A percentile compares a stretch with the other conserved stretches of the same genome.
These are phyloP conservation scores for Episyrphus balteatus DNA, from an alignment of 1,140 invertebrate species.

Conservation along the genomic window DNA sequence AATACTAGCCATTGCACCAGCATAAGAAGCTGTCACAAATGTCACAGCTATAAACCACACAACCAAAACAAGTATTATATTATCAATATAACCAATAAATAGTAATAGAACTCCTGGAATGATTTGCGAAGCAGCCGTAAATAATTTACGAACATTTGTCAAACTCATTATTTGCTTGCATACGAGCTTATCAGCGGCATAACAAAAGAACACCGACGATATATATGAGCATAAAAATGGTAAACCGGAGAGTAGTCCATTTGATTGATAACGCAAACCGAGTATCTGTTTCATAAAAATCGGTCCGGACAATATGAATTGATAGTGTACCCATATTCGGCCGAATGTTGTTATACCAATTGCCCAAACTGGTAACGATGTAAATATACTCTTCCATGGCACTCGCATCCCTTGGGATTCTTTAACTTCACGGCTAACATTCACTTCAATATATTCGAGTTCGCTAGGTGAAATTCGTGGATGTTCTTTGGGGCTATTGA, in stretches of 20 bases:
- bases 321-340: conserved; percentile 60
- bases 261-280: conserved; percentile 57
- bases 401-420: conserved; percentile 36
- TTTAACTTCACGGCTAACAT: conserved; percentile 41
- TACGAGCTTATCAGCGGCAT: conserved; percentile 53
- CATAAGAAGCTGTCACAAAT: conserved; percentile 58
- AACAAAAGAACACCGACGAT: conserved; percentile 58
- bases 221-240: conserved; percentile 60
- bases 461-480: conserved; percentile 60
- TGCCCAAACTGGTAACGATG: conserved; percentile 67
- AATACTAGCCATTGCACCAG: conserved; percentile 64
- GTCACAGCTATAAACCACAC: conserved; percentile 61
- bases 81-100: conserved; percentile 53
- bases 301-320: conserved; percentile 59
- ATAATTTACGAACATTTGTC: conserved; percentile 54
- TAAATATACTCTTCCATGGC: conserved; percentile 68
- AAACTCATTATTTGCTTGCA: conserved; percentile 46
- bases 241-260: conserved; percentile 52
- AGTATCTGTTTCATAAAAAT: conserved; percentile 59
- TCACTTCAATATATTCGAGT: conserved; percentile 55
- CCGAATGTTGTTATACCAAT: conserved; percentile 64
- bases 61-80: conserved; percentile 45
- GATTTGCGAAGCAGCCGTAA: conserved; percentile 58
- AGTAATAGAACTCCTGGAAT: conserved; percentile 54
- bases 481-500: conserved; percentile 60